phyloP scores from a whole-genome alignment of 2,113 vertebrate species.

The Aptenodytes patagonicus region DNA sequence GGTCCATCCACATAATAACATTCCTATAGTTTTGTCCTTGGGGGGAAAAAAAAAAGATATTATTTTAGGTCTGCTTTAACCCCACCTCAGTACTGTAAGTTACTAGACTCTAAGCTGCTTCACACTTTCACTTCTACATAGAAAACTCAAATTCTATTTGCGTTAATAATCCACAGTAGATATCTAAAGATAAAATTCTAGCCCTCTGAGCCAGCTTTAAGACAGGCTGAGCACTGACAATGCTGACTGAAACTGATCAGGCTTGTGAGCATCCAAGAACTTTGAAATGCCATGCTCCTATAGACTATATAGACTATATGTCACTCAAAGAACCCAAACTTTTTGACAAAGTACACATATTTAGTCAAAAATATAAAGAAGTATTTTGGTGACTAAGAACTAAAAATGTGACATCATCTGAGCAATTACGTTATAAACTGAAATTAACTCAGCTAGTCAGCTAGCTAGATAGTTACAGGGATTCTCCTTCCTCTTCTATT shows the following conservation, averaged over 20 bases:
- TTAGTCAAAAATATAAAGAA: background rate
- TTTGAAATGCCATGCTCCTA: background rate
- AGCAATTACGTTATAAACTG: background rate
- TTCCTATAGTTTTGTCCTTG: conserved; percentile 81
- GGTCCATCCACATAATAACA: conserved; percentile 98
- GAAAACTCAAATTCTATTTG: background rate
- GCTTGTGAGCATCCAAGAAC: background rate
- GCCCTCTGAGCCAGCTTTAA: background rate
- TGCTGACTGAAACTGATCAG: background rate
- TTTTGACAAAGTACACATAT: background rate
- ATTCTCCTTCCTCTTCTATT: background rate
- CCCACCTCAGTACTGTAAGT: background rate
- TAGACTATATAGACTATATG: background rate
- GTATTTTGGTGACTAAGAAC: background rate
- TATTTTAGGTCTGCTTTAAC: background rate
- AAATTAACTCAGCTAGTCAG: background rate
- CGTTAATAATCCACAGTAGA: background rate
- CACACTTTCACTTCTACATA: background rate
- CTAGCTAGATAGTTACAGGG: background rate
- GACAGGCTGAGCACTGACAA: background rate
- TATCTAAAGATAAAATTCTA: background rate
- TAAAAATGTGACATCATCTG: background rate
- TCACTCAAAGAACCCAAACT: background rate
- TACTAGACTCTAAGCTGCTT: background rate
- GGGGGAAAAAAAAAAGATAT: background rate